Base-by-base conservation (phyloP, 2,797 vertebrate species). In the Novumbra hubbsi region DNA sequence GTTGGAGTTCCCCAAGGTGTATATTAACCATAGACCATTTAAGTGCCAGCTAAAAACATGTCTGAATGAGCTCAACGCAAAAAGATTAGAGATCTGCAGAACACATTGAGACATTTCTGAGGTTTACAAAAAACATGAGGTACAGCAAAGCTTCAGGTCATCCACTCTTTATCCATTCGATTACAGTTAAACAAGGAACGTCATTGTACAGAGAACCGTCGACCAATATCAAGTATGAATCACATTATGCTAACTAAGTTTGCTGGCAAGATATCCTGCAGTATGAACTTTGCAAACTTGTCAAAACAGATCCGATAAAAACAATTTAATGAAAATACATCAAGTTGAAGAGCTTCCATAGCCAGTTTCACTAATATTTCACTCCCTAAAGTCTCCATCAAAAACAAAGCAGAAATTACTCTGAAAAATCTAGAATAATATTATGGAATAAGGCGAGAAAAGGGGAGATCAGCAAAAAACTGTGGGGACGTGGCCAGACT, bases 101-200 rank as follows among this genome's bases (percentile, higher is more conserved):
- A 4, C 32, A 62, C 49, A 67, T 73, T 34, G 3, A 73, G 72
- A 8, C 0, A 68, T 38, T 50, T 50, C 48, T 38, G 55, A 55
- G 38, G 12, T 60, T 60, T 27, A 17, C 24, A 70, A 45, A 70
- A 70, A 49, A 70, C 24, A 30, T 68, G 50, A 69, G 16, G 19
- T 52, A 52, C 27, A 71, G 30, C 28, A n/a, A 28, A 32, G 9
- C 50, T 55, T 19, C 69, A 70, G 50, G 21, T 28, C 28, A 32
- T 41, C 45, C 17, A 27, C 27, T n/a, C 19, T 21, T 68, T 19
- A 68, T 41, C 65, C 65, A 38, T 69, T 48, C 49, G 45, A 49
- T 17, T 24, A 69, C 19, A 14, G 15, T 48, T 71, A n/a, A 71
- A 71, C 55, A 73, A 73, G 30, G n/a, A 68, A 15, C 7, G 28